Conservation (phyloP, 2,113 vertebrate species). For the Corvus hawaiiensis region DNA sequence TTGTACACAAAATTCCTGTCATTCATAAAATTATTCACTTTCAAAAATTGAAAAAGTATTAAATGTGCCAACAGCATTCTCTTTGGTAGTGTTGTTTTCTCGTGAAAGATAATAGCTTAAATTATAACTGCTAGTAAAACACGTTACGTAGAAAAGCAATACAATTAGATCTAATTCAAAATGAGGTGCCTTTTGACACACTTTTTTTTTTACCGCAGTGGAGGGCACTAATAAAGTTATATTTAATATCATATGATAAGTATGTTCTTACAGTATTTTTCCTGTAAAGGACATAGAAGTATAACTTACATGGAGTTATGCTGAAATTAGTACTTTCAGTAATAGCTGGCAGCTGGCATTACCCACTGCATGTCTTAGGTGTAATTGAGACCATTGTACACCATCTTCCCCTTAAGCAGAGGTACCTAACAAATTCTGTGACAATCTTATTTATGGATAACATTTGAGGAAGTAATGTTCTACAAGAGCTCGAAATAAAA, state of each 20-base stretch:
- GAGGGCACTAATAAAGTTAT: background rate
- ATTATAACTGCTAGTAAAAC: background rate
- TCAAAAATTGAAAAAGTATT: background rate
- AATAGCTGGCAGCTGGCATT: background rate
- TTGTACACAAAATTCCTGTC: background rate
- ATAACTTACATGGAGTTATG: background rate
- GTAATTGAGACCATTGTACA: background rate
- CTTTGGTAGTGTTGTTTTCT: background rate
- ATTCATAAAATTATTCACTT: background rate
- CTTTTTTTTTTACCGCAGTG: background rate
- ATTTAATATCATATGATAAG: background rate
- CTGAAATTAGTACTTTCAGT: background rate
- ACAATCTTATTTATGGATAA: background rate
- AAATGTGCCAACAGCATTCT: background rate
- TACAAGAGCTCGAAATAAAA: background rate
- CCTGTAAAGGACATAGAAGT: background rate
- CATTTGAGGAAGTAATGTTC: background rate
- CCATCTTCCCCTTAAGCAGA: background rate
- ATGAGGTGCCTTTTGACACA: background rate
- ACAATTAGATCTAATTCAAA: background rate
- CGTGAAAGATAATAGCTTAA: background rate
- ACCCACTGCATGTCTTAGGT: too few relatives aligned
- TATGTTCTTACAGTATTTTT: background rate
- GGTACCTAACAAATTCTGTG: background rate
- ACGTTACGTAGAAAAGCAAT: background rate